phyloP scores from a whole-genome alignment of 2,888 invertebrate genomes.

The Timema cristinae region DNA sequence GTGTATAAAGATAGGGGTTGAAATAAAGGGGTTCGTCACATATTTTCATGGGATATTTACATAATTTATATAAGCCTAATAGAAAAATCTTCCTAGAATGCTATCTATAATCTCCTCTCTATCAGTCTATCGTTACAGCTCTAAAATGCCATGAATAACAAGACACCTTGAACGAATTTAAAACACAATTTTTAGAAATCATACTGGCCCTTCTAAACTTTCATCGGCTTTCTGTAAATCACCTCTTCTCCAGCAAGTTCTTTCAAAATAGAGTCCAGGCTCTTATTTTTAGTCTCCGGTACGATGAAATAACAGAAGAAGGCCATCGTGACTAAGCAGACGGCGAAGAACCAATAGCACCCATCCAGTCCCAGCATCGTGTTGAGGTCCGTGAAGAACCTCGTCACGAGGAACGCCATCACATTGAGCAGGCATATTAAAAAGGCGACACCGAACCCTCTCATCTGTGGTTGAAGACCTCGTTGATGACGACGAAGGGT shows the following conservation, averaged over 20 bases:
- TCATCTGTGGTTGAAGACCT: constrained; percentile 27
- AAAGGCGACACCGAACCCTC: constrained; percentile 20
- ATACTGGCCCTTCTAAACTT: too few species aligned
- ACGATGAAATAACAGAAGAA: constrained; percentile 42
- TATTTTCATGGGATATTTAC: too few species aligned
- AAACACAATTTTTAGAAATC: too few species aligned
- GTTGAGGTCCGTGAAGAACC: constrained; percentile 45
- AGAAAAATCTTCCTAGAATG: too few species aligned
- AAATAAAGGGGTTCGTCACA: too few species aligned
- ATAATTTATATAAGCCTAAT: too few species aligned
- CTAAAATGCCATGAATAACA: too few species aligned
- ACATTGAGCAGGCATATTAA: constrained; percentile 36
- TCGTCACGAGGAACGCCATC: constrained; percentile 44
- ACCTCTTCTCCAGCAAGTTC: constrained; percentile 15
- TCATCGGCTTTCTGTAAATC: too few species aligned
- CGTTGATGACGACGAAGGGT: constrained; percentile 23
- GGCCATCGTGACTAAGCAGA: constrained; percentile 41
- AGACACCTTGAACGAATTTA: too few species aligned
- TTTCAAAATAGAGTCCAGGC: constrained; percentile 45
- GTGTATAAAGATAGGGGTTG: too few species aligned
- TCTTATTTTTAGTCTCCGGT: constrained; percentile 48
- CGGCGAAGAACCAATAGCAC: constrained; percentile 46
- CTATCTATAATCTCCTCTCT: too few species aligned
- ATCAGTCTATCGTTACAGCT: too few species aligned
- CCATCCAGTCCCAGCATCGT: constrained; percentile 43